These are phyloP conservation scores for Catalaphyllia jardinei DNA, from an alignment of 64 coral and sea anemone genomes.

Conservation along the genomic window DNA sequence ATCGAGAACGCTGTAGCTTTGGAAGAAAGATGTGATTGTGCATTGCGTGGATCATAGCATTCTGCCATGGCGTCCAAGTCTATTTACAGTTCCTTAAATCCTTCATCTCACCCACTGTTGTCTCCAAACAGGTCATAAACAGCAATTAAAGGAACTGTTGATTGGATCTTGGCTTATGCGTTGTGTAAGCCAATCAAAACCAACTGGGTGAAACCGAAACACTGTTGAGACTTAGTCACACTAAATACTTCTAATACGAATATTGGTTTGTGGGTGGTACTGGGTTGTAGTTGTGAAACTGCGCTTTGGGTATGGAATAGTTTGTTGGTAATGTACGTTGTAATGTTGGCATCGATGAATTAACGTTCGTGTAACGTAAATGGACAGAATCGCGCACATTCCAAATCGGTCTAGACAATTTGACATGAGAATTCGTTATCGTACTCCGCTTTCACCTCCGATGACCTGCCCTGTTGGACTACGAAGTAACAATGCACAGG, in stretches of 20 bases:
- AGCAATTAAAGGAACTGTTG: slow-evolving; percentile 83
- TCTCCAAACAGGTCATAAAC: slow-evolving; percentile 75
- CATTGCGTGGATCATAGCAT: slow-evolving; percentile 5
- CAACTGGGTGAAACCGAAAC: not conserved
- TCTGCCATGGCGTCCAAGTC: slow-evolving; percentile 15
- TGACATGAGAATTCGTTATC: slow-evolving; percentile 44
- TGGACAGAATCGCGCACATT: not conserved
- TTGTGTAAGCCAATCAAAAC: slow-evolving; percentile 75
- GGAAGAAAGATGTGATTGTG: slow-evolving; percentile 62
- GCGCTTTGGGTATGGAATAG: not conserved
- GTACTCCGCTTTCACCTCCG: slow-evolving; percentile 1
- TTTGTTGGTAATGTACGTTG: not conserved
- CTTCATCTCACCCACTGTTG: slow-evolving; percentile 42
- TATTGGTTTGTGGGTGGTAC: slow-evolving; percentile 20
- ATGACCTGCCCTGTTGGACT: slow-evolving; percentile 6
- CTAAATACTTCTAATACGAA: not conserved
- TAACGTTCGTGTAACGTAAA: slow-evolving; percentile 8
- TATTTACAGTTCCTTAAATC: slow-evolving; percentile 3
- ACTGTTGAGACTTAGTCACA: not conserved
- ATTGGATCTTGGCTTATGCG: slow-evolving; percentile 71
- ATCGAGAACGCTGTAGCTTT: slow-evolving; percentile 98
- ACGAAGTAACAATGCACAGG: slow-evolving; percentile 21
- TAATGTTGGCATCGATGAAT: not conserved
- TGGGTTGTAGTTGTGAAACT: not conserved
- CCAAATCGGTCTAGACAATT: slow-evolving; percentile 23